Evolutionary conservation across 2,888 invertebrate species (phyloP).

Genomic region (Callimorpha dominula): DNA sequence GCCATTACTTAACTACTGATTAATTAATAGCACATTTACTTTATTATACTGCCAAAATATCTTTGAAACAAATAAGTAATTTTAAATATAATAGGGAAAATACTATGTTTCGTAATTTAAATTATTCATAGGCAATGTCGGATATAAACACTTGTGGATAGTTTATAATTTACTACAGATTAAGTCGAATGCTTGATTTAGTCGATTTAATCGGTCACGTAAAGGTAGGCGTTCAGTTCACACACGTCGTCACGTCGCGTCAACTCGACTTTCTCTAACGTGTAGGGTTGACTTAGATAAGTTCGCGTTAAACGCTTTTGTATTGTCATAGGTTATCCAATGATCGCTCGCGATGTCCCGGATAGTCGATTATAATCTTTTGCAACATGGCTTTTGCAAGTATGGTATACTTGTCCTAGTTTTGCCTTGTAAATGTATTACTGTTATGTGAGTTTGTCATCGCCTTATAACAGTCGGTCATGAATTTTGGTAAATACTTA

Average conservation of each 20-base stretch:
- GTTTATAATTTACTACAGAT: slow-evolving; percentile 24
- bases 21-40: too few relatives aligned
- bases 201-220: slow-evolving; percentile 78
- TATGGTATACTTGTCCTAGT: slow-evolving; percentile 12
- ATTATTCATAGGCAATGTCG: not conserved
- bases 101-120: not conserved
- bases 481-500: not conserved
- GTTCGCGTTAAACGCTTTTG: slow-evolving; percentile 59
- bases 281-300: slow-evolving; percentile 57
- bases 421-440: not conserved
- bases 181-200: slow-evolving; percentile 56
- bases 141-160: not conserved
- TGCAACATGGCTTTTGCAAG: slow-evolving; percentile 29
- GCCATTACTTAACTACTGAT: too few relatives aligned
- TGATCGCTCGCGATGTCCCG: slow-evolving; percentile 41
- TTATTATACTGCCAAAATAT: too few relatives aligned
- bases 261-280: slow-evolving; percentile 66
- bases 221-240: slow-evolving; percentile 64
- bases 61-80: too few relatives aligned
- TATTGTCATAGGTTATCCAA: slow-evolving; percentile 71
- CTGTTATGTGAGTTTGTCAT: not conserved
- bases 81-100: too few relatives aligned
- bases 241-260: slow-evolving; percentile 65
- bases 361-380: slow-evolving; percentile 46
- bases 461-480: not conserved